Base-by-base conservation (phyloP, 92 coral and sea anemone species). In the Zoanthus sansibaricus region DNA sequence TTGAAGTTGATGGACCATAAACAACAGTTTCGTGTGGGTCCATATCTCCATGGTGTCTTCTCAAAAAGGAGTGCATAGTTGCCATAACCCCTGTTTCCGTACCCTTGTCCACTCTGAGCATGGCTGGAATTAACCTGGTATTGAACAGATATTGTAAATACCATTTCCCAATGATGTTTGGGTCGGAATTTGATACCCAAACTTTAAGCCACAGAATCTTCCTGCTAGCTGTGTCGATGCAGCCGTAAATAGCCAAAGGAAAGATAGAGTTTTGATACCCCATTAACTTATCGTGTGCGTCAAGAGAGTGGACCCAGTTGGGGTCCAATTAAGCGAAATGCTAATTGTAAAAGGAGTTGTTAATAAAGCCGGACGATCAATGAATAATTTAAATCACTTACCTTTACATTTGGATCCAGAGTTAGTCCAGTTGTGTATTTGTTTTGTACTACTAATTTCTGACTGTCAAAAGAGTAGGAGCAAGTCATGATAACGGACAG, bases 191-290 rank as follows among this genome's bases (percentile, higher is more conserved):
- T 73, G 77, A 73, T 73, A 73, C 77, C 77, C 58, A 73, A 73
- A 73, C 77, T 73, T 73, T 73, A 73, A 73, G 77, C 77, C 55
- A 37, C 77, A 73, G 78, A 73, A 73, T 73, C 78, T 73, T 37
- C 59, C 78, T 73, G 78, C 78, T 73, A 73, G 78, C 78, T 46
- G 78, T 73, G 55, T 73, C 78, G 54, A 73, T 73, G 78, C 78
- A 44, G 76, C 76, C 52, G 49, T 72, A 72, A 48, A 72, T 72
- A 72, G 76, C 76, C 51, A 72, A 72, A 32, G 78, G 78, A 73
- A 73, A 73, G 78, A 59, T 73, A 18, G 59, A 73, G 49, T 47
- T 73, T 73, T 73, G 78, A 73, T 73, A 73, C 45, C 59, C 78
- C 78, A 73, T 73, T 45, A 73, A 73, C 78, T 73, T 73, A 73